A percentile compares a stretch with the other conserved stretches of the same genome.
Conservation (phyloP, 2,888 invertebrate genomes). For the Meiosimyza platycephala region DNA sequence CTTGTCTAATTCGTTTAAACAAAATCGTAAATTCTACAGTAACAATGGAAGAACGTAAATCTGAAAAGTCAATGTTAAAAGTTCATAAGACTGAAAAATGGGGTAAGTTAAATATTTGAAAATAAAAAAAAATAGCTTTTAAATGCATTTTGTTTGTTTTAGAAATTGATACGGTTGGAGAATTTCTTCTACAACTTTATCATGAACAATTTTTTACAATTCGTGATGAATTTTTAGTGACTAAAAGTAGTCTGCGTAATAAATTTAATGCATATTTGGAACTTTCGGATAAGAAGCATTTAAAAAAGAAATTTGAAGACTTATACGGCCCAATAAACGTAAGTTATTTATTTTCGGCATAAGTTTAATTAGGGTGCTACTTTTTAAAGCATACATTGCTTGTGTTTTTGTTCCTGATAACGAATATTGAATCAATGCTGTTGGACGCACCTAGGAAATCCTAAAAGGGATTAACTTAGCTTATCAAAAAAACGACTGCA, state of each 20-base stretch:
- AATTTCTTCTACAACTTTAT: conserved; percentile 15
- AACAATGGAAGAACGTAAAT: too few relatives aligned
- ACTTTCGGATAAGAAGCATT: not conserved
- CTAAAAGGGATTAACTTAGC: too few relatives aligned
- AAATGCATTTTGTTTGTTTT: not conserved
- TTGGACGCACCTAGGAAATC: too few relatives aligned
- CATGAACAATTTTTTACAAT: not conserved
- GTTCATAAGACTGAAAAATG: conserved; percentile 20
- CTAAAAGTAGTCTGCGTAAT: not conserved
- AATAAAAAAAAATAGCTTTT: not conserved
- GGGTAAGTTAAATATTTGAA: conserved; percentile 15
- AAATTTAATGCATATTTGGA: conserved; percentile 1
- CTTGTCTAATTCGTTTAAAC: too few relatives aligned
- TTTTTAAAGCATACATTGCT: too few relatives aligned
- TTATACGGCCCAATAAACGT: not conserved
- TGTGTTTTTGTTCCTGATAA: too few relatives aligned
- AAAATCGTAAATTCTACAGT: too few relatives aligned
- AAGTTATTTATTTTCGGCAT: too few relatives aligned
- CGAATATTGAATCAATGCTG: too few relatives aligned
- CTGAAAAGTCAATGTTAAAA: not conserved
- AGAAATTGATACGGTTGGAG: conserved; percentile 2
- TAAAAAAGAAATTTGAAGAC: conserved; percentile 11
- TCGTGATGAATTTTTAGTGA: conserved; percentile 4
- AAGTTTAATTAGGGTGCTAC: too few relatives aligned
- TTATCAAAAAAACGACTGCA: too few relatives aligned